Evolutionary conservation across 1,140 invertebrate genomes (phyloP).

Genomic region (Brachionus rubens): DNA sequence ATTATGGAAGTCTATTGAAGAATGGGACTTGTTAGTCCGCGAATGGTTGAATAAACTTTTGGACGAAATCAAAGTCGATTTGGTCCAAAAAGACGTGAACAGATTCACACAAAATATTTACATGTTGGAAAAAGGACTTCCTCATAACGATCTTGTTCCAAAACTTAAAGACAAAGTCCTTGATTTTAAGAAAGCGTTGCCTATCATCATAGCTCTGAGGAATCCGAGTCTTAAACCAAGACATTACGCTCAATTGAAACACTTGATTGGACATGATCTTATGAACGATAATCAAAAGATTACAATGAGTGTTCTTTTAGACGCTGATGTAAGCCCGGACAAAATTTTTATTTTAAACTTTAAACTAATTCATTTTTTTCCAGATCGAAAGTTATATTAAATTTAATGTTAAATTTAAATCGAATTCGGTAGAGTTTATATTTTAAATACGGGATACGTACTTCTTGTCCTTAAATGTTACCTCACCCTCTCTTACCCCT

Average conservation of each 20-base stretch:
- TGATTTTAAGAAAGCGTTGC: constrained; percentile 70
- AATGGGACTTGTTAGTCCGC: constrained; percentile 55
- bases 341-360: background rate
- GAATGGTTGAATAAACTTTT: constrained; percentile 57
- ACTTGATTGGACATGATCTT: constrained; percentile 56
- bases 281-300: constrained; percentile 54
- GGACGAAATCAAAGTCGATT: constrained; percentile 57
- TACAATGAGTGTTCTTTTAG: constrained; percentile 57
- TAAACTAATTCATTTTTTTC: constrained; percentile 1
- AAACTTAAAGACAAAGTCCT: constrained; percentile 72
- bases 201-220: constrained; percentile 57
- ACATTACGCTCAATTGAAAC: constrained; percentile 58
- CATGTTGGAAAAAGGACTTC: constrained; percentile 64
- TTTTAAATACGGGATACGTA: too few species aligned
- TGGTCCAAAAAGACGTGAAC: constrained; percentile 58
- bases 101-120: constrained; percentile 59
- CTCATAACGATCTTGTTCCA: constrained; percentile 72
- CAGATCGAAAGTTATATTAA: constrained; percentile 27
- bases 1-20: constrained; percentile 57
- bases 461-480: background rate
- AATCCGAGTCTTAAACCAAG: constrained; percentile 57
- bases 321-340: constrained; percentile 55
- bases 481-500: background rate
- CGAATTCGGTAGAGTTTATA: background rate
- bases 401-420: constrained; percentile 14